Evolutionary conservation across 64 coral and sea anemone species (phyloP).

Genomic region (Trachythela sp.): DNA sequence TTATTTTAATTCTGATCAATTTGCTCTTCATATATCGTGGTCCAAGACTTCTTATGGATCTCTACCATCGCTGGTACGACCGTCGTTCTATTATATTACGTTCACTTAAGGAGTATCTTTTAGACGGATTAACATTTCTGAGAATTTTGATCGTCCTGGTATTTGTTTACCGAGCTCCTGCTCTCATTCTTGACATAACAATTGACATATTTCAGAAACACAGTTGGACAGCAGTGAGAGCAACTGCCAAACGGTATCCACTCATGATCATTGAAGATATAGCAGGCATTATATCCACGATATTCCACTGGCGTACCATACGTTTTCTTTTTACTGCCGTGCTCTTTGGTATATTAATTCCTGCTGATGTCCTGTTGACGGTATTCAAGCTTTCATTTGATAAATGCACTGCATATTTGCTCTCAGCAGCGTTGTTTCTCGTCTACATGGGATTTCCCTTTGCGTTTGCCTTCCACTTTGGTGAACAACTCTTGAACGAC

Average conservation of each 20-base stretch:
- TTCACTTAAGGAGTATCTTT: constrained; percentile 64
- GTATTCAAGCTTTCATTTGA: constrained; percentile 61
- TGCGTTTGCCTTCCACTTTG: constrained; percentile 64
- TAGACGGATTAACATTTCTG: constrained; percentile 67
- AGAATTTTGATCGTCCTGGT: constrained; percentile 67
- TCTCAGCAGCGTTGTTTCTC: constrained; percentile 58
- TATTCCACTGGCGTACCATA: constrained; percentile 75
- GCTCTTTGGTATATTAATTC: constrained; percentile 89
- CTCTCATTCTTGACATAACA: constrained; percentile 74
- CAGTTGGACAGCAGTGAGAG: constrained; percentile 90
- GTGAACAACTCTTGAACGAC: constrained; percentile 29
- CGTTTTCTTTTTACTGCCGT: constrained; percentile 73
- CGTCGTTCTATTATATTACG: constrained; percentile 63
- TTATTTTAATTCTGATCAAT: constrained; percentile 66
- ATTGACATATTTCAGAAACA: constrained; percentile 68
- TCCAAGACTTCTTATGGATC: constrained; percentile 58
- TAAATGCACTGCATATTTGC: constrained; percentile 45
- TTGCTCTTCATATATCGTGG: constrained; percentile 76
- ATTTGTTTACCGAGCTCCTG: constrained; percentile 79
- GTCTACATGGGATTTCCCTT: constrained; percentile 80
- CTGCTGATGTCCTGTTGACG: constrained; percentile 77
- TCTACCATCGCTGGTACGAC: constrained; percentile 84
- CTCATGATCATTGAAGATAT: constrained; percentile 60
- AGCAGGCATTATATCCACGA: constrained; percentile 27
- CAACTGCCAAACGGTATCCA: constrained; percentile 76